Base-by-base conservation (phyloP, 2,113 vertebrate genomes). In the Salvelinus fontinalis region DNA sequence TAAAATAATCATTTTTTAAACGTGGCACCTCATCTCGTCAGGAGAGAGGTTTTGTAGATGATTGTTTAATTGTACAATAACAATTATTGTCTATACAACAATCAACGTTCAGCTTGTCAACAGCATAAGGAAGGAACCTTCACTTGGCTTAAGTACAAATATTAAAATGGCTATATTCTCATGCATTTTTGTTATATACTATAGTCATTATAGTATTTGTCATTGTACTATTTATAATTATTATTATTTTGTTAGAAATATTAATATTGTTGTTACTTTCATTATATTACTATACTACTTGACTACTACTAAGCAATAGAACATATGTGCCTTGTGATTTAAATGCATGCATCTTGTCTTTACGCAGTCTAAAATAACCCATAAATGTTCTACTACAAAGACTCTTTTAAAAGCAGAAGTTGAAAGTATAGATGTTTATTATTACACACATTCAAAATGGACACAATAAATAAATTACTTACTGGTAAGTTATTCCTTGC, bases 401-500 rank as follows among this genome's bases (percentile, higher is more conserved):
- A 68, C 67, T 34, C 39, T 44, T 14, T 68, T 68, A 44, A 68
- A 75, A 39, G 49, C 67, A 78, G 76, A 70, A 60, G 27, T 39
- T 34, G 29, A 68, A 68, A 78, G 65, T 66, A 39, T 51, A 44
- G 39, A 71, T 13, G 69, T 12, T 12, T 27, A 74, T 64, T 51
- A 29, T 26, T 20, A 75, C 3, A 60, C 9, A 71, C n/a, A 26
- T n/a, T 70, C 4, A 72, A 81, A 75, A 66, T 77, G 81, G 67
- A 83, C 86, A 83, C 86, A 86, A 71, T 86, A 86, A 89, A 75
- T 67, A 22, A 80, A 66, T 84, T 90, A 94, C 94, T 94, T 91
- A 94, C 94, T 93, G 89, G 86, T 88, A 91, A 93, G 86, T 93
- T 93, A 90, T 91, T 91, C 93, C 88, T 78, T 88, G 86, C 79